Conservation (phyloP, 2,113 vertebrate species). For the Tupaia chinensis region DNA sequence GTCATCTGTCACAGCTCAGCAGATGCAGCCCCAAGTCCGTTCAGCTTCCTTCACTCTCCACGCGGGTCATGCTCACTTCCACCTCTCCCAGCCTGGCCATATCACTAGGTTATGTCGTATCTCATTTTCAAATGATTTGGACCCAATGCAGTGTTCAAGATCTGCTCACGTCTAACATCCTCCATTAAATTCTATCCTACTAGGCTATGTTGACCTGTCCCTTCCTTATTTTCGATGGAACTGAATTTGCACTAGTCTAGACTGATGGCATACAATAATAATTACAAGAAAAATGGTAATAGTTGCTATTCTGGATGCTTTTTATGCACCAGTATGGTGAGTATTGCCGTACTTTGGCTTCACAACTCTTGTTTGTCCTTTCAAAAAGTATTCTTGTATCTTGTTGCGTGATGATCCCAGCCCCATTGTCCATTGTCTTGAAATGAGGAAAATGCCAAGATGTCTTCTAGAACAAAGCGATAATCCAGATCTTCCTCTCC, state of each 20-base stretch:
- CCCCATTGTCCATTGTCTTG: background rate
- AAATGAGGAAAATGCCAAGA: background rate
- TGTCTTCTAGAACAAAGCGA: background rate
- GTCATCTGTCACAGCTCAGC: background rate
- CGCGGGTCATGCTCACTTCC: background rate
- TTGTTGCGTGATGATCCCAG: background rate
- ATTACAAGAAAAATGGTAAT: background rate
- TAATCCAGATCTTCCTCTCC: background rate
- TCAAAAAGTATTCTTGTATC: background rate
- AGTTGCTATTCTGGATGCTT: background rate
- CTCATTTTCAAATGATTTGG: background rate
- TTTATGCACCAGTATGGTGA: background rate
- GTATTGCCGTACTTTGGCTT: background rate
- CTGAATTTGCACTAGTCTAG: background rate
- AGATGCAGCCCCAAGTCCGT: background rate
- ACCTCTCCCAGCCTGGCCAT: fast-evolving
- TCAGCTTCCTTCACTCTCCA: background rate
- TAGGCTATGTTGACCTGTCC: background rate
- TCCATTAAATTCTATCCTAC: background rate
- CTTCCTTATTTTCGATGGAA: background rate
- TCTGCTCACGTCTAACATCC: background rate
- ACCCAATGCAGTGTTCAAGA: background rate
- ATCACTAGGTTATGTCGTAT: background rate
- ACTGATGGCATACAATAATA: background rate
- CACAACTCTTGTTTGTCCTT: background rate